Base-by-base conservation (phyloP, 2,888 invertebrate genomes). In the Fissipunctia ypsillon region DNA sequence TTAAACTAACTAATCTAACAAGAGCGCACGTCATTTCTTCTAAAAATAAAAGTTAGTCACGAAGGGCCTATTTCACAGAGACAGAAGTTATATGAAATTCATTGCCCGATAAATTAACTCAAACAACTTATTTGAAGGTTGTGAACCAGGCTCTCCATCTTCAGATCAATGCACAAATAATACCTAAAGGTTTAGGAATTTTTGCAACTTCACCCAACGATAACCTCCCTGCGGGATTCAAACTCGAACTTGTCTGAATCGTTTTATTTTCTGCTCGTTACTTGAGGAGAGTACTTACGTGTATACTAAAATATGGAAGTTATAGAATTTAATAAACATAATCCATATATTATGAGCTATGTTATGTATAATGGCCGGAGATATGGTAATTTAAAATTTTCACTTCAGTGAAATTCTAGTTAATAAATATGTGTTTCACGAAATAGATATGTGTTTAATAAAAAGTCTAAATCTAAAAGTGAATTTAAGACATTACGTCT, bases 341-440 rank as follows among this genome's bases (percentile, higher is more conserved):
- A 69, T 50, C n/a, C 28, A 61, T 41, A 38, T 0, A 35, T n/a
- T n/a, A n/a, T n/a, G 3, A 35, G 3, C 3, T 68, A 64, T 48
- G 48, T 57, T 75, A 71, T 64, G 57, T 28, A 35, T 61, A 61
- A 65, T 45, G 31, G 48, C 28, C 43, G n/a, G 56, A 60, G 28
- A 66, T 66, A 48, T 64, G 38, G 7, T 50, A 25, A 64, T 83
- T 83, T 73, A 50, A 12, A 50, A 78, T 56, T 85, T 82, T 81
- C 66, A 85, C 79, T 73, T 68, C 48, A 57, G 70, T 75, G 72
- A 83, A 78, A 78, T 73, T 82, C 9, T 66, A 16, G 6, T 16
- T 28, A 19, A 7, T 28, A 19, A 7, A n/a, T 28, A 28, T n/a
- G n/a, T n/a, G n/a, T 14, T 19, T 43, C 22, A 19, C 14, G 14